Evolutionary conservation across 2,888 invertebrate genomes (phyloP).

Genomic region (Cremastinae sp.): DNA sequence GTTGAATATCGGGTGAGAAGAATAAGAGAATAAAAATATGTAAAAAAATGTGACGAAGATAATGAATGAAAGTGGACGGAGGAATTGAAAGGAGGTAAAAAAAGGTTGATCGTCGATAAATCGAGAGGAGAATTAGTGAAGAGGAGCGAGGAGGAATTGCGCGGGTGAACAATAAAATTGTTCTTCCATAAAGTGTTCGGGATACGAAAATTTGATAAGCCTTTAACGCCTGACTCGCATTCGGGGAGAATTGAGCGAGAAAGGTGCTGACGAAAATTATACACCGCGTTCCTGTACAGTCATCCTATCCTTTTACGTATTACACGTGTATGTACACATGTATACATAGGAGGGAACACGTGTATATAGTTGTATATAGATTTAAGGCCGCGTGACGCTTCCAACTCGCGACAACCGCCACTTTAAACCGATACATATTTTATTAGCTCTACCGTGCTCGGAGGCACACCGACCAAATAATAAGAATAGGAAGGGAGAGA

Average conservation of each 20-base stretch:
- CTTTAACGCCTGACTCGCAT: conserved; percentile 31
- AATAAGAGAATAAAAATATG: conserved; percentile 20
- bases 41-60: neutral
- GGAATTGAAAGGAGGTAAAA: neutral
- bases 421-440: conserved; percentile 74
- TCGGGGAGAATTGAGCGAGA: neutral
- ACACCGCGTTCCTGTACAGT: conserved; percentile 56
- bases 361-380: conserved; percentile 10
- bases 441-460: conserved; percentile 63
- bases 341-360: conserved; percentile 34
- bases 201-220: conserved; percentile 31
- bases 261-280: conserved; percentile 67
- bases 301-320: conserved; percentile 49
- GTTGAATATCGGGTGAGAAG: no score
- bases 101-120: conserved; percentile 10
- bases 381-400: conserved; percentile 56
- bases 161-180: conserved; percentile 55
- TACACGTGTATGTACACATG: conserved; percentile 10
- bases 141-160: conserved; percentile 3
- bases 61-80: neutral
- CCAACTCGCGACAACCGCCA: conserved; percentile 65
- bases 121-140: conserved; percentile 1
- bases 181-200: conserved; percentile 23
- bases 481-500: no score
- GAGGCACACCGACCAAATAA: no score